Base-by-base conservation (phyloP, 2,797 vertebrate species). In the Alcedo quadribrachys region DNA sequence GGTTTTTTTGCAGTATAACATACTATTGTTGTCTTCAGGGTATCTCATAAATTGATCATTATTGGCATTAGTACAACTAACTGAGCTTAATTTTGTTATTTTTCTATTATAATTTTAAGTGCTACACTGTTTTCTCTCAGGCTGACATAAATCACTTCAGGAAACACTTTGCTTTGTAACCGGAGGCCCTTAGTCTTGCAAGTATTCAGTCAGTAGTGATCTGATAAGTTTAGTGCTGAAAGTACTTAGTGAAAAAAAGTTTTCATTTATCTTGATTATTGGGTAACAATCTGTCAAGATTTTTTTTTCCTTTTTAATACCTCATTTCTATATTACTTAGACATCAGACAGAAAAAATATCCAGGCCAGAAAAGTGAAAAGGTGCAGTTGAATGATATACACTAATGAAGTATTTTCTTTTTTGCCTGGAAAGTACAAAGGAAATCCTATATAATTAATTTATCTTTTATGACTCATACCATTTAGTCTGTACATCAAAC, bases 141-240 rank as follows among this genome's bases (percentile, higher is more conserved):
- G 54, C 37, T 89, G 85, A 95, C 91, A 83, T 95, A 95, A 95
- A 95, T 95, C 81, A 88, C 88, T 88, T 85, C 54, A 89, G 93
- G 88, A 96, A 96, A 94, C 63, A 81, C 61, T 92, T 82, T 75
- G 50, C 57, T 70, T 86, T 73, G 48, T 87, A 94, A 79, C 92
- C 2, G 0, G 66, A 80, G 87, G 90, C 80, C 74, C 13, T 87
- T 45, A 69, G 75, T 63, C 89, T 95, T 92, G 77, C 46, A 94
- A 93, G 71, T 28, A 27, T 79, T 95, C 89, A 90, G 66, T 35
- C 71, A 76, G 69, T 53, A 81, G 71, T 75, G 85, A 95, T 95
- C 93, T 93, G 93, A 96, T 91, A 96, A 95, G 60, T 45, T 89
- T 54, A 73, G 58, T 28, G 74, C 62, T 73, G 82, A 86, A 95